Evolutionary conservation across 2,888 invertebrate genomes (phyloP).

Genomic region (Zootermopsis nevadensis): DNA sequence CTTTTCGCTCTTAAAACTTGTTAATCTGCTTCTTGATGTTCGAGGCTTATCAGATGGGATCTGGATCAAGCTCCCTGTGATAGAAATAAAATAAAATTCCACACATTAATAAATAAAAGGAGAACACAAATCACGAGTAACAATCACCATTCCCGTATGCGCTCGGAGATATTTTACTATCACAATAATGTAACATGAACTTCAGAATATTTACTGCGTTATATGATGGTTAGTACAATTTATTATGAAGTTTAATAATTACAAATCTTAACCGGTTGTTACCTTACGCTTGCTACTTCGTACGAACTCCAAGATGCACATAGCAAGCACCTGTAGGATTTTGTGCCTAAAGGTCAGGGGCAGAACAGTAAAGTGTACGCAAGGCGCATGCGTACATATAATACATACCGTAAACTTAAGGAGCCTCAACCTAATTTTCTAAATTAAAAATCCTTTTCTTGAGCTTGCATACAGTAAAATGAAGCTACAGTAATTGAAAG

Average conservation of each 20-base stretch:
- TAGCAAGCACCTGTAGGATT: slow-evolving; percentile 33
- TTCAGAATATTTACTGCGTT: neutral
- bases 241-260: neutral
- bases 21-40: slow-evolving; percentile 68
- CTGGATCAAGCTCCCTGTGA: slow-evolving; percentile 79
- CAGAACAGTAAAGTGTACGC: neutral
- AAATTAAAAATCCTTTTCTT: too few relatives aligned
- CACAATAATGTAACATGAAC: neutral
- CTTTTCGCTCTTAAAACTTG: slow-evolving; percentile 74
- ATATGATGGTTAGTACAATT: neutral
- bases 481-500: too few relatives aligned
- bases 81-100: neutral
- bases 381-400: neutral
- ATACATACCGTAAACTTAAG: neutral
- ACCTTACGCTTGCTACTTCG: slow-evolving; percentile 1
- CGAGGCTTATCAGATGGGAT: slow-evolving; percentile 72
- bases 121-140: neutral
- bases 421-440: too few relatives aligned
- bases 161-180: neutral
- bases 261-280: neutral
- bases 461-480: too few relatives aligned
- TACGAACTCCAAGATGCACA: slow-evolving; percentile 14
- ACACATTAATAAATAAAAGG: neutral
- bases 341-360: slow-evolving; percentile 22
- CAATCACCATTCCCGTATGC: neutral